These are phyloP conservation scores for Epistrophella euchroma DNA, from an alignment of 2,888 invertebrate genomes.

Conservation along the genomic window DNA sequence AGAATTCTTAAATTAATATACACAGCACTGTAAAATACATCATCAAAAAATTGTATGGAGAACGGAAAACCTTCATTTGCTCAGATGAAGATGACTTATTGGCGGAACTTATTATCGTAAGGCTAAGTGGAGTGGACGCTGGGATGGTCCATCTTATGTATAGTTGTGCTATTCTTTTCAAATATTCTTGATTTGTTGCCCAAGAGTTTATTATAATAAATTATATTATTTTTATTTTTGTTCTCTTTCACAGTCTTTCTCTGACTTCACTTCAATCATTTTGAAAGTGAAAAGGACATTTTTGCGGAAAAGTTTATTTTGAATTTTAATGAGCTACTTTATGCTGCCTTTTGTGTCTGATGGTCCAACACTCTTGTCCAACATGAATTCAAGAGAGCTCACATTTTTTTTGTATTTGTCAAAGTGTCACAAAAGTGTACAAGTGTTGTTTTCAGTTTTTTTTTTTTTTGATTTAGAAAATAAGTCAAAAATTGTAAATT, in stretches of 20 bases:
- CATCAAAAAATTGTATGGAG: background rate
- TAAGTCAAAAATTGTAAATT: slow-evolving; percentile 44
- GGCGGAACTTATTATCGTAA: slow-evolving; percentile 73
- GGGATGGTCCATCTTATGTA: slow-evolving; percentile 42
- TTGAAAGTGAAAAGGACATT: slow-evolving; percentile 24
- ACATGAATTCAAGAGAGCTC: background rate
- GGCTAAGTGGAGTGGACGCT: slow-evolving; percentile 68
- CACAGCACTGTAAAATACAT: slow-evolving; percentile 12
- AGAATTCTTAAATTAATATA: background rate
- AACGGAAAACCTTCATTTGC: slow-evolving; percentile 71
- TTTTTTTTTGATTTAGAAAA: slow-evolving; percentile 54
- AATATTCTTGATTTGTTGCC: slow-evolving; percentile 64
- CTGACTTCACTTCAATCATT: slow-evolving; percentile 12
- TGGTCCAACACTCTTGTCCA: slow-evolving; percentile 7
- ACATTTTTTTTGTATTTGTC: background rate
- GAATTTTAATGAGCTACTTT: slow-evolving; percentile 65
- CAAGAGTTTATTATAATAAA: slow-evolving; percentile 43
- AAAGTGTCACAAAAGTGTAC: slow-evolving; percentile 23
- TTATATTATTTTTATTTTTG: background rate
- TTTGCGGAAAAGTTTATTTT: slow-evolving; percentile 35
- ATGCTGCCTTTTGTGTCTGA: slow-evolving; percentile 28
- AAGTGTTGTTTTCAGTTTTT: slow-evolving; percentile 1
- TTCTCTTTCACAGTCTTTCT: slow-evolving; percentile 8
- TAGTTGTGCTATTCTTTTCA: slow-evolving; percentile 20
- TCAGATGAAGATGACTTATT: slow-evolving; percentile 71